These are phyloP conservation scores for Aphidoletes aphidimyza DNA, from an alignment of 2,888 invertebrate species.

Conservation along the genomic window DNA sequence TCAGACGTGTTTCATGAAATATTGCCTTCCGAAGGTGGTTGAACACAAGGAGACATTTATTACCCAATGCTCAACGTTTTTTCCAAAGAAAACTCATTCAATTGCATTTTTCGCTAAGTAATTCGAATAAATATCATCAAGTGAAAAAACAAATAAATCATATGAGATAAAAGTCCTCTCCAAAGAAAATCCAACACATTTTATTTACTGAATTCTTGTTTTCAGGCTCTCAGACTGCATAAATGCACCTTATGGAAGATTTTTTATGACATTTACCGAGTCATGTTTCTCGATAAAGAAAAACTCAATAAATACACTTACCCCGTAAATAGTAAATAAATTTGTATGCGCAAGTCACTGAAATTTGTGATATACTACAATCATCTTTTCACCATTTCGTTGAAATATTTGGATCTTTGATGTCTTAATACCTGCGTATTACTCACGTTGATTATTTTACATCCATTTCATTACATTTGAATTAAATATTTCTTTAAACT, in stretches of 20 bases:
- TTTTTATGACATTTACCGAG: conserved; percentile 12
- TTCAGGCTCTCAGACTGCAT: too few relatives aligned
- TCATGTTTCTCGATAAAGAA: conserved; percentile 28
- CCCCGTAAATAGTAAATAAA: neutral
- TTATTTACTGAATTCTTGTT: neutral
- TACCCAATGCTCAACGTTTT: neutral
- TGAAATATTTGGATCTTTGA: neutral
- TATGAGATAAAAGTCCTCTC: neutral
- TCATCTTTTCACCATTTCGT: neutral
- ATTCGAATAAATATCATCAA: conserved; percentile 46
- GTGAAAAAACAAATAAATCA: conserved; percentile 27
- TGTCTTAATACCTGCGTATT: conserved; percentile 19
- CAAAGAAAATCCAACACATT: neutral
- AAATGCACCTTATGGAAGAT: conserved; percentile 12
- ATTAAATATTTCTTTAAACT: neutral
- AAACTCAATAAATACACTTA: neutral
- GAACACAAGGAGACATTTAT: conserved; percentile 32
- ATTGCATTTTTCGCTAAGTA: neutral
- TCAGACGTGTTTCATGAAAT: neutral
- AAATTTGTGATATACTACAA: neutral
- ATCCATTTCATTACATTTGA: neutral
- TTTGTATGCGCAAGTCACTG: neutral
- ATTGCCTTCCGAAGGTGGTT: too few relatives aligned
- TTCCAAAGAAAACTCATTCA: neutral
- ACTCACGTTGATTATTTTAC: neutral